Evolutionary conservation across 2,888 invertebrate genomes (phyloP), one percentile per base, ranked within the genome.

Genomic region (Odontocolon sp.): DNA sequence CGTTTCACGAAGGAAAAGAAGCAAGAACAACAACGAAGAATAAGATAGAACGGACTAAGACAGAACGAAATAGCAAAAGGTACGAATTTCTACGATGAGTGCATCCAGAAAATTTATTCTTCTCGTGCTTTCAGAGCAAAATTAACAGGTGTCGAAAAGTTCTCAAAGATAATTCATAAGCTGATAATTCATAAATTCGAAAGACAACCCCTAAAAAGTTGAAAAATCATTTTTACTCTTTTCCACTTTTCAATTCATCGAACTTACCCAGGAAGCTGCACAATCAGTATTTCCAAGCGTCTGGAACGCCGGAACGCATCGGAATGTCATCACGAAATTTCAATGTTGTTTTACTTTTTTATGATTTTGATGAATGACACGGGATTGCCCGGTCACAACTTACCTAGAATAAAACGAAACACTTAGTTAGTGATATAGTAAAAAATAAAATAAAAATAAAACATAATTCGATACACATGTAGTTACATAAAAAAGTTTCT

Each of bases 251-350:
- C 4, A 9, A 9, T 16, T 16, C 18, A 14, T 4, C 5, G 9
- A 72, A 93, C 94, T 94, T 91, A 94, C 94, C 94, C 94, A 94
- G 88, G 94, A 92, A 87, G 93, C 92, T 91, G 92, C 92, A 91
- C 93, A 93, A 90, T 94, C 94, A 88, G 93, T 92, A 85, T 93
- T 92, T 80, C 91, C 89, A 70, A 93, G 92, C 47, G 92, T 91
- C 92, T 94, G 94, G 90, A 93, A 93, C 86, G 93, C 92, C 87
- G 94, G 94, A 87, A 94, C 93, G 91, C 94, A 94, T 86, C 94
- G 93, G 90, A 94, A 94, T 90, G 94, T 94, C 94, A 94, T 94
- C 33, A 64, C 40, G 63, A 87, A 88, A 75, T 76, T 78, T 79
- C 78, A 83, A 81, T 81, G 81, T 77, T 80, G 81, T 82, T 82